These are phyloP conservation scores for Calameuta filiformis DNA, from an alignment of 2,888 invertebrate species.

Conservation along the genomic window DNA sequence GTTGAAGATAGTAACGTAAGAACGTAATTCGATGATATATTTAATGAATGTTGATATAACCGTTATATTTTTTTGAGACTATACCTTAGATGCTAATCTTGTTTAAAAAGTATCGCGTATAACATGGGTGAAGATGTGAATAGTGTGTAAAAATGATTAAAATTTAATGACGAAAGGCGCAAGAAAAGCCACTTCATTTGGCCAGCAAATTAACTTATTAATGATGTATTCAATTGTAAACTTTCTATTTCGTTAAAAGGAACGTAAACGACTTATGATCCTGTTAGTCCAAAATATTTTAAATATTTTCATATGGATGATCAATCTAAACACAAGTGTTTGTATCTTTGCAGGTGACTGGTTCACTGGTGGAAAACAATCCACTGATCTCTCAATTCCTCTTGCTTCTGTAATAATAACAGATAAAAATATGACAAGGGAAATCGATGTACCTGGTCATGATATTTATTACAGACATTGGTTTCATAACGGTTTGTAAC, in stretches of 20 bases:
- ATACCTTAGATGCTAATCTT: not conserved
- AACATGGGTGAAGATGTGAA: not conserved
- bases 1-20: not conserved
- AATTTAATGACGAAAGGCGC: not conserved
- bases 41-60: not conserved
- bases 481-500: slow-evolving; percentile 29
- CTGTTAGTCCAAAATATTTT: not conserved
- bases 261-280: slow-evolving; percentile 1
- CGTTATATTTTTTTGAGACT: not conserved
- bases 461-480: slow-evolving; percentile 24
- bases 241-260: not conserved
- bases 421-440: slow-evolving; percentile 19
- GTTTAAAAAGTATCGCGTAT: not conserved
- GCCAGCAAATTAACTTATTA: not conserved
- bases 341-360: slow-evolving; percentile 36
- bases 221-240: not conserved
- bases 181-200: not conserved
- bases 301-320: not conserved
- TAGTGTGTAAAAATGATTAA: not conserved
- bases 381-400: slow-evolving; percentile 32
- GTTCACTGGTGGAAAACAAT: slow-evolving; percentile 33
- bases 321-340: not conserved
- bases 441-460: slow-evolving; percentile 22
- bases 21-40: not conserved
- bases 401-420: slow-evolving; percentile 44